Conservation (phyloP, 2,797 vertebrate species). For the Philypnodon macrostomus region DNA sequence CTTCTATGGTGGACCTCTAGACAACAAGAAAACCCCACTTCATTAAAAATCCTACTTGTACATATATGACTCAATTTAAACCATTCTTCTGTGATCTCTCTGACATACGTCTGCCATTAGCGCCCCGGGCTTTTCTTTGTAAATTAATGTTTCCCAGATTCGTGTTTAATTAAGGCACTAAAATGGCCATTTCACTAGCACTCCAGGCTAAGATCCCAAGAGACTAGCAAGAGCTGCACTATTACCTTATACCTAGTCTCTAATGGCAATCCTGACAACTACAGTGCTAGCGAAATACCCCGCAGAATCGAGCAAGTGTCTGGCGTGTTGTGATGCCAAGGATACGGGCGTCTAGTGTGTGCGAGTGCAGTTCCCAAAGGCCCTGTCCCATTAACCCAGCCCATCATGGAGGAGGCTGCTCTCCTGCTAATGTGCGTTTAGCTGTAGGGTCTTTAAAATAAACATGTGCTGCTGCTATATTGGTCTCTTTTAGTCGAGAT, state of each 20-base stretch:
- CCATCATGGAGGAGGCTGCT: conserved; percentile 48
- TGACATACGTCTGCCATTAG: conserved; percentile 19
- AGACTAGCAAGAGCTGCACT: conserved; percentile 11
- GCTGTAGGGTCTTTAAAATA: conserved; percentile 65
- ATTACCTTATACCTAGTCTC: conserved; percentile 20
- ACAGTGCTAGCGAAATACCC: conserved; percentile 27
- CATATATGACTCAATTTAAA: conserved; percentile 14
- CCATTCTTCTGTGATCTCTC: conserved; percentile 17
- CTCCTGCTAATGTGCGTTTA: conserved; percentile 56
- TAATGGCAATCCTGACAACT: conserved; percentile 37
- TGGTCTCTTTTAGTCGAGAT: conserved; percentile 44
- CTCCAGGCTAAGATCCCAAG: conserved; percentile 21
- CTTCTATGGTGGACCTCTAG: neutral
- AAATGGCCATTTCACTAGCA: conserved; percentile 23
- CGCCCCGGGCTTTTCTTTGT: conserved; percentile 6
- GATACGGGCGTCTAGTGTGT: conserved; percentile 42
- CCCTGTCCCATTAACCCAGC: conserved; percentile 62
- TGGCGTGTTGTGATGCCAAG: conserved; percentile 32
- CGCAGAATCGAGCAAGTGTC: conserved; percentile 23
- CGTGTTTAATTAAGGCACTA: conserved; percentile 31
- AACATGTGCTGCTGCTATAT: conserved; percentile 60
- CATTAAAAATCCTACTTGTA: neutral
- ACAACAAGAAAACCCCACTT: neutral
- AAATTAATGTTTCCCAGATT: conserved; percentile 8
- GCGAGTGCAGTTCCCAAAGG: conserved; percentile 44